A percentile compares a stretch with the other conserved stretches of the same genome.
phyloP scores from a whole-genome alignment of 2,888 invertebrate genomes.

The Diaphora mendica region DNA sequence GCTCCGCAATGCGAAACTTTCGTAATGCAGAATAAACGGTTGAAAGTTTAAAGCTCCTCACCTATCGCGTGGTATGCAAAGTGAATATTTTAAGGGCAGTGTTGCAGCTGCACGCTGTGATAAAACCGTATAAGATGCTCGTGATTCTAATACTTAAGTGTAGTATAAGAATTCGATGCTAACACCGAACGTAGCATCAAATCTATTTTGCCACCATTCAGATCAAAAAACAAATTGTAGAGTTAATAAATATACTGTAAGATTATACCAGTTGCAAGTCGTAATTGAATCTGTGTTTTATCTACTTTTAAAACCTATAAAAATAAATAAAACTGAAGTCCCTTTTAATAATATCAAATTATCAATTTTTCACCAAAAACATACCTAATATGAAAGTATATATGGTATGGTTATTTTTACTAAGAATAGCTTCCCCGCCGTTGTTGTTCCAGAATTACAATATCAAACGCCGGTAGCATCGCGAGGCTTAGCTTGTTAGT shows the following conservation, averaged over 20 bases:
- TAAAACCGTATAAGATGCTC: constrained; percentile 71
- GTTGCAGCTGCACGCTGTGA: constrained; percentile 71
- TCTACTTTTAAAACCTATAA: no score
- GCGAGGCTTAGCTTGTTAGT: no score
- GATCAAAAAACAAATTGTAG: background rate
- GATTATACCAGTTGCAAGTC: no score
- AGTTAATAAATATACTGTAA: background rate
- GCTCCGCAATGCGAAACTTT: constrained; percentile 54
- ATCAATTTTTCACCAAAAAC: no score
- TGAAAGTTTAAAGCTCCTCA: constrained; percentile 64
- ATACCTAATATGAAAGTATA: no score
- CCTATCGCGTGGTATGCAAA: constrained; percentile 71
- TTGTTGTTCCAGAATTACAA: no score
- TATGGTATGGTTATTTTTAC: no score
- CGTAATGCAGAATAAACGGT: constrained; percentile 61
- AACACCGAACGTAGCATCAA: background rate
- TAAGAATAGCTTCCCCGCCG: no score
- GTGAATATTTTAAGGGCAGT: constrained; percentile 73
- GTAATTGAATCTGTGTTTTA: no score
- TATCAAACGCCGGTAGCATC: no score
- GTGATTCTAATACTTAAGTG: constrained; percentile 71
- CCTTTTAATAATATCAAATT: no score
- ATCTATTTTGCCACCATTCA: background rate
- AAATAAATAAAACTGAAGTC: no score
- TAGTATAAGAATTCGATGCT: constrained; percentile 57